Conservation (phyloP, 2,113 vertebrate genomes). For the Petrocephalus zakoni region DNA sequence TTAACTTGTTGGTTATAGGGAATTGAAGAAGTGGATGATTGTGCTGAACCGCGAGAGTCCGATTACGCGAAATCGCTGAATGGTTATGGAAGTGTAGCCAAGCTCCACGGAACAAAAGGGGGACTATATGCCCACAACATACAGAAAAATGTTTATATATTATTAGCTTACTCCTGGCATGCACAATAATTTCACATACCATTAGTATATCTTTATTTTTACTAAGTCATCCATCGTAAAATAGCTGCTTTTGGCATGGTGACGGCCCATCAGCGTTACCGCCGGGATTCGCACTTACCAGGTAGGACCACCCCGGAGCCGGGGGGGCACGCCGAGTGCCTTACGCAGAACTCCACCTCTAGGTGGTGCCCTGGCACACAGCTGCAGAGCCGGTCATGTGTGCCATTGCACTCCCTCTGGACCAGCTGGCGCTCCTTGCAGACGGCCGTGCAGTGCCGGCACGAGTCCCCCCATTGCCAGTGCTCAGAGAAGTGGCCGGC, state of each 20-base stretch:
- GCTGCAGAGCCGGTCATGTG: slow-evolving; percentile 80
- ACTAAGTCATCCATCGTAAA: background rate
- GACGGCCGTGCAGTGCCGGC: slow-evolving; percentile 80
- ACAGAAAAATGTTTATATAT: background rate
- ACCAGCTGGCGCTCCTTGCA: slow-evolving; percentile 86
- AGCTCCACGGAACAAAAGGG: background rate
- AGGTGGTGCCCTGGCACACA: slow-evolving; percentile 77
- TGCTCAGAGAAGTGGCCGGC: slow-evolving; percentile 73
- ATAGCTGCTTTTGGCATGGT: background rate
- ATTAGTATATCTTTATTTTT: background rate
- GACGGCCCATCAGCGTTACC: background rate
- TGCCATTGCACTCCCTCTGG: slow-evolving; percentile 76
- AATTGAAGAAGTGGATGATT: background rate
- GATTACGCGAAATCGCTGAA: background rate
- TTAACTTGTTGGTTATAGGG: background rate
- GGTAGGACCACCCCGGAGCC: slow-evolving; percentile 65
- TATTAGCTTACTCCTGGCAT: background rate
- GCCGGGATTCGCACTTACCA: slow-evolving; percentile 59
- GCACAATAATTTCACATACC: background rate
- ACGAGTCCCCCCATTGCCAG: slow-evolving; percentile 84
- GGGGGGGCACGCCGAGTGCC: slow-evolving; percentile 71
- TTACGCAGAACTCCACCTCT: slow-evolving; percentile 83
- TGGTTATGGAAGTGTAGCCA: background rate
- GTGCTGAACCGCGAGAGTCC: background rate
- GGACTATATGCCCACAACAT: background rate